Evolutionary conservation across 2,797 vertebrate genomes (phyloP).

Genomic region (Argentina silus): DNA sequence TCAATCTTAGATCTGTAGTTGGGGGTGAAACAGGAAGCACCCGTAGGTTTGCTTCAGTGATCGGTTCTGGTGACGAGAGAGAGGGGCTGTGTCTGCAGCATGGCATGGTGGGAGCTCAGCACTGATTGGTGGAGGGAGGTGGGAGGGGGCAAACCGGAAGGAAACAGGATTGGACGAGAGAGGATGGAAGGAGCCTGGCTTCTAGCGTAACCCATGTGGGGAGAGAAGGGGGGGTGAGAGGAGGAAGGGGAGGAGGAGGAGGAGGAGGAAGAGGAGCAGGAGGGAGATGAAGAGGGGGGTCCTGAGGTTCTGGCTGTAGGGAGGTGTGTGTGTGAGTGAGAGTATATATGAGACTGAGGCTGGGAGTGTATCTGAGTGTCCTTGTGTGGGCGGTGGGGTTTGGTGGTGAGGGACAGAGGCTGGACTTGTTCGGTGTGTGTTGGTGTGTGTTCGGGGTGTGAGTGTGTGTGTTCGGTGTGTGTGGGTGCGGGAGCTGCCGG

Average conservation of each 20-base stretch:
- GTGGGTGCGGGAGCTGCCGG: constrained; percentile 87
- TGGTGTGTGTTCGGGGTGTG: constrained; percentile 60
- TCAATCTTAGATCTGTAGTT: neutral
- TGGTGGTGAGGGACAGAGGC: constrained; percentile 92
- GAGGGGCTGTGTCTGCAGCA: constrained; percentile 83
- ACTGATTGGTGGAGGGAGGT: constrained; percentile 70
- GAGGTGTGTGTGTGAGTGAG: constrained; percentile 34
- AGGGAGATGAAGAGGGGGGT: constrained; percentile 56
- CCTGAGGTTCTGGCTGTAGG: constrained; percentile 30
- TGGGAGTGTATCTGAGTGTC: constrained; percentile 5
- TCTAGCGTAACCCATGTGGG: constrained; percentile 53
- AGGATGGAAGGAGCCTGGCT: constrained; percentile 73
- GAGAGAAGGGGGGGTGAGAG: constrained; percentile 57
- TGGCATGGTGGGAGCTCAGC: constrained; percentile 77
- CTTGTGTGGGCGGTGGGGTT: constrained; percentile 72
- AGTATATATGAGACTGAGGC: constrained; percentile 53
- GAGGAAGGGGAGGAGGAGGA: constrained; percentile 53
- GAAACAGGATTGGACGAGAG: constrained; percentile 79
- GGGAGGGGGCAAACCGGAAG: constrained; percentile 71
- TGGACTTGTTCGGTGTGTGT: constrained; percentile 86
- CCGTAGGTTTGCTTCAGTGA: constrained; percentile 68
- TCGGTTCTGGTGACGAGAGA: constrained; percentile 84
- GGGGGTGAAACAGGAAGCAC: neutral
- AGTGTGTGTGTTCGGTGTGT: constrained; percentile 80
- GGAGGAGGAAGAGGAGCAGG: constrained; percentile 56